Evolutionary conservation across 2,888 invertebrate species (phyloP), one percentile per base, ranked within the genome.

Genomic region (Ctenicera cuprea): DNA sequence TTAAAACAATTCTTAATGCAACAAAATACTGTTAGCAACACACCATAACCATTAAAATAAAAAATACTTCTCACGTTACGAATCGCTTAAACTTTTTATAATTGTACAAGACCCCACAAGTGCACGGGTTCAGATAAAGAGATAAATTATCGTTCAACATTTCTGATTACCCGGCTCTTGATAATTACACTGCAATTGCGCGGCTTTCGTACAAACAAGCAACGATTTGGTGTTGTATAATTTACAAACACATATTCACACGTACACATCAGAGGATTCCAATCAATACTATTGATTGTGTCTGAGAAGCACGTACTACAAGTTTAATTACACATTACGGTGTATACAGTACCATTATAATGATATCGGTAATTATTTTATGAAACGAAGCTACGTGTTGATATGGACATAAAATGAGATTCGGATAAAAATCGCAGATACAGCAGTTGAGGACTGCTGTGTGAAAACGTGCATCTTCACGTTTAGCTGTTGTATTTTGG

Each of bases 181-280:
- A 63, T 48, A 63, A 63, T 63, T 48, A 22, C n/a, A 54, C 30
- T 33, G 63, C 48, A 63, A 48, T 63, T 33, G 45, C 48, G 45
- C 30, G 43, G 30, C 26, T 43, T 62, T 48, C 48, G 30, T 63
- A 45, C 41, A 41, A 14, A 43, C 45, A 33, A 22, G 14, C 43
- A 63, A 63, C 48, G 48, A 30, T 48, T 48, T 43, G 18, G 33
- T 63, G 33, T 45, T 63, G 14, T 30, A 14, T 45, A 52, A 66
- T 66, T 66, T 52, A 66, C 38, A 52, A 66, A 66, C 50, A 26
- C 65, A 66, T 52, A 54, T 52, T 66, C 50, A 41, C 65, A 66
- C 65, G 65, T 66, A 50, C 50, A 54, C 41, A 33, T 33, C 33
- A 54, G 48, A 16, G 48, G 16, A 18, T 48, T 48, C 50, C 64